Percentiles rank a stretch among this genome's conserved stretches.
Evolutionary conservation across 1,140 invertebrate genomes (phyloP).

Genomic region (Hormaphis cornu): DNA sequence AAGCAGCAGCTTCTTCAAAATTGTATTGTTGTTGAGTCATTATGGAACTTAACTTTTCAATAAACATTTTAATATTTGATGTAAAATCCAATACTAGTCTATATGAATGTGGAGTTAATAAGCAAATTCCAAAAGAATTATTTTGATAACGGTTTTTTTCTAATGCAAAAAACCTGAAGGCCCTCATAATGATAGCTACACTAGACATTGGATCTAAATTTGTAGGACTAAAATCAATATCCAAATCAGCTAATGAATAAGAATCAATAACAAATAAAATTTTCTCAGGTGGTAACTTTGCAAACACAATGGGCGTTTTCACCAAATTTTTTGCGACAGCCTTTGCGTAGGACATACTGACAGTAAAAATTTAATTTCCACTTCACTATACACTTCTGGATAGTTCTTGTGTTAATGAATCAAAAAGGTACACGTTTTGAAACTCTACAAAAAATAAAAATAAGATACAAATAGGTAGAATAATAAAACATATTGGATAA

Average conservation of each 20-base stretch:
- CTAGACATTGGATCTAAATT: slow-evolving; percentile 14
- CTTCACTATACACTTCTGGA: too few species aligned
- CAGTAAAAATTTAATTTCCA: background rate
- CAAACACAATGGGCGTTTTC: background rate
- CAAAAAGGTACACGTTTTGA: too few species aligned
- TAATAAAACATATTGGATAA: too few species aligned
- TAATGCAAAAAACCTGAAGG: background rate
- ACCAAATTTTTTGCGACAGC: background rate
- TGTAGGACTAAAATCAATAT: slow-evolving; percentile 8
- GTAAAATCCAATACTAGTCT: slow-evolving; percentile 5
- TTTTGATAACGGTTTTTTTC: background rate
- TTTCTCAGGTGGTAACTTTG: slow-evolving; percentile 1
- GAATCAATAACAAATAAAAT: slow-evolving; percentile 5
- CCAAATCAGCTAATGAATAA: background rate
- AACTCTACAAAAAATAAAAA: too few species aligned
- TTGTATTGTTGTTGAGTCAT: background rate
- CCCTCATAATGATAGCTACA: background rate
- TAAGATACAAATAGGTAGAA: too few species aligned
- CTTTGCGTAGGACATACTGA: background rate
- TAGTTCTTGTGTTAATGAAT: too few species aligned
- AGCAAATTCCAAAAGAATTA: slow-evolving; percentile 15
- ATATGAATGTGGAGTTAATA: slow-evolving; percentile 2
- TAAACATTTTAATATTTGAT: background rate
- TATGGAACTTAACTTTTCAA: background rate
- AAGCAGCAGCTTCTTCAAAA: slow-evolving; percentile 8